Evolutionary conservation across 2,113 vertebrate species (phyloP).

Genomic region (Entomyzon cyanotis): DNA sequence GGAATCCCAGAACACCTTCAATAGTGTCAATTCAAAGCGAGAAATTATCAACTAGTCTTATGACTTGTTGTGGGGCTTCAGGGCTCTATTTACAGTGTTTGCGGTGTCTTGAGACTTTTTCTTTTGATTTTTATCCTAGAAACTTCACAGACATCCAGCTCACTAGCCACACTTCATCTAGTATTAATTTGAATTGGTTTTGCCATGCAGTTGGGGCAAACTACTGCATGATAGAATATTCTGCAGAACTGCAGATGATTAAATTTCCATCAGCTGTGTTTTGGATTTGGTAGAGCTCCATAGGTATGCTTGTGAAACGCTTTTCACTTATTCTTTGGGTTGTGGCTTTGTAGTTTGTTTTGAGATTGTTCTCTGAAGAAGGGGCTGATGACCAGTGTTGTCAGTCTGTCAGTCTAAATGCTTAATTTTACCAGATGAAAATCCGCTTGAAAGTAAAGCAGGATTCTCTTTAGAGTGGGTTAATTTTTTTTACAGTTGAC

Average conservation of each 20-base stretch:
- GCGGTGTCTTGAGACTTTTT: neutral
- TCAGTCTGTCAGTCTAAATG: neutral
- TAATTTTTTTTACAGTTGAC: neutral
- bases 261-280: neutral
- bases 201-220: neutral
- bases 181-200: neutral
- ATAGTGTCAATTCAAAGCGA: neutral
- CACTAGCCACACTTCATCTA: neutral
- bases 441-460: neutral
- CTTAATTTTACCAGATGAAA: neutral
- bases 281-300: neutral
- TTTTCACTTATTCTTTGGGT: neutral
- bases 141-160: neutral
- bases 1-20: neutral
- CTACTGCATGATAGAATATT: neutral
- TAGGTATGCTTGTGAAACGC: neutral
- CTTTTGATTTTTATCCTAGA: neutral
- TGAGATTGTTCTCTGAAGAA: neutral
- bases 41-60: neutral
- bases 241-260: neutral
- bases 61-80: neutral
- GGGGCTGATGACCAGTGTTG: neutral
- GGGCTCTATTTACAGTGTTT: neutral
- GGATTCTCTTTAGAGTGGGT: neutral
- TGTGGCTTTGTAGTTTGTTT: neutral